phyloP scores from a whole-genome alignment of 2,113 vertebrate species.

The Desmodus rotundus region DNA sequence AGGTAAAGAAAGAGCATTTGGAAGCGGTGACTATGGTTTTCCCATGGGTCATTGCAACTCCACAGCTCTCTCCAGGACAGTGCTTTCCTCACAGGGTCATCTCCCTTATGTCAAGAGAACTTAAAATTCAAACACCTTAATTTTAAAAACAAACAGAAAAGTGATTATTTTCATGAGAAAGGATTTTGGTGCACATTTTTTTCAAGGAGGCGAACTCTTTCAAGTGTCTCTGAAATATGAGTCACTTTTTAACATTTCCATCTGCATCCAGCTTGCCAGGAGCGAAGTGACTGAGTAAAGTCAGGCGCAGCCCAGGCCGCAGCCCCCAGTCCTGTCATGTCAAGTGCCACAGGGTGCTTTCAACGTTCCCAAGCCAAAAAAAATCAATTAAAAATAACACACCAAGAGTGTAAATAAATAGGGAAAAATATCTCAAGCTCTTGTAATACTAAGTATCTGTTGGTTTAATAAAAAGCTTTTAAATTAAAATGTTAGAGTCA shows the following conservation, averaged over 20 bases:
- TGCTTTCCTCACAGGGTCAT: not conserved
- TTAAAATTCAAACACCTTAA: slow-evolving; percentile 15
- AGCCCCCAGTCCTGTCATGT: not conserved
- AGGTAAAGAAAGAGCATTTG: not conserved
- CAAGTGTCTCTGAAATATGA: slow-evolving; percentile 3
- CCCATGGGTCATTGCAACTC: not conserved
- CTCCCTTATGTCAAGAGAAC: not conserved
- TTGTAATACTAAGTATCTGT: not conserved
- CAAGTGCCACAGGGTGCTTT: not conserved
- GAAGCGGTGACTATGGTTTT: not conserved
- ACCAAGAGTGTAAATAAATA: not conserved
- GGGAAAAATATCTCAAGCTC: not conserved
- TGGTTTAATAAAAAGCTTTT: not conserved
- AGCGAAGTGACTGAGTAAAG: not conserved
- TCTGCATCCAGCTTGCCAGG: not conserved
- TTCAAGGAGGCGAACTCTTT: not conserved
- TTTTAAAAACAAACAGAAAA: slow-evolving; percentile 38
- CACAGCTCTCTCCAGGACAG: not conserved
- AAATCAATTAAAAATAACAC: slow-evolving; percentile 11
- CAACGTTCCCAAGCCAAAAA: slow-evolving; percentile 7
- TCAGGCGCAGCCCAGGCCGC: not conserved
- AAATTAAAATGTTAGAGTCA: not conserved
- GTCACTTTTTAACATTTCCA: not conserved
- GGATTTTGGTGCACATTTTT: not conserved
- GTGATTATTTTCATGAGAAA: slow-evolving; percentile 20